These are phyloP conservation scores for Drosophila pectinifera DNA, from an alignment of 1,140 invertebrate genomes.

Conservation along the genomic window DNA sequence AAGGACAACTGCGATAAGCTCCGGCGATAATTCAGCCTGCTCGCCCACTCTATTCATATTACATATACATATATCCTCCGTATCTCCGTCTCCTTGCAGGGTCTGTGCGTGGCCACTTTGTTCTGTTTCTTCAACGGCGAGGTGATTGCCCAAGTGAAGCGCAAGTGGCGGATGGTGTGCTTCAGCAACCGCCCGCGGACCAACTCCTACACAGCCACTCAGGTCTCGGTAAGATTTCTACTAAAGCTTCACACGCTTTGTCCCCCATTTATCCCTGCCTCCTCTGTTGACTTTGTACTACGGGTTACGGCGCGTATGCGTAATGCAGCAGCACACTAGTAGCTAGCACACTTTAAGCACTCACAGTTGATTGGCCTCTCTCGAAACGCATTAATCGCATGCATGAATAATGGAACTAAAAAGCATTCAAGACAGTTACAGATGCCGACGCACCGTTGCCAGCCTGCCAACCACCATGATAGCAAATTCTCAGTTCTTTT, in stretches of 20 bases:
- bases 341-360: slow-evolving; percentile 24
- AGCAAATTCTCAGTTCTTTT: slow-evolving; percentile 84
- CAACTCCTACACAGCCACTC: slow-evolving; percentile 93
- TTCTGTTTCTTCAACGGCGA: slow-evolving; percentile 99
- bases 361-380: slow-evolving; percentile 34
- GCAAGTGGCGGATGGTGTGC: slow-evolving; percentile 90
- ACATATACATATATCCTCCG: too few relatives aligned
- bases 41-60: slow-evolving; percentile 11
- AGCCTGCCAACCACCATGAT: slow-evolving; percentile 80
- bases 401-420: slow-evolving; percentile 13
- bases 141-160: slow-evolving; percentile 92
- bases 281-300: slow-evolving; percentile 40
- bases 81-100: slow-evolving; percentile 88
- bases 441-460: slow-evolving; percentile 77
- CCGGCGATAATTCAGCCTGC: slow-evolving; percentile 9
- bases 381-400: slow-evolving; percentile 43
- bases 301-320: slow-evolving; percentile 78
- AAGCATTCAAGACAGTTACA: slow-evolving; percentile 23
- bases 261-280: slow-evolving; percentile 3
- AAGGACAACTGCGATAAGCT: slow-evolving; percentile 43
- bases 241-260: slow-evolving; percentile 70
- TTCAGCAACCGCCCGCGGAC: slow-evolving; percentile 89
- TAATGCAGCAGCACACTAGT: slow-evolving; percentile 59
- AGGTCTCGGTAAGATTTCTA: slow-evolving; percentile 90
- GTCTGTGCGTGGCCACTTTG: slow-evolving; percentile 94